Evolutionary conservation across 2,888 invertebrate species (phyloP), one percentile per base, ranked within the genome.

Genomic region (Noctua janthina): DNA sequence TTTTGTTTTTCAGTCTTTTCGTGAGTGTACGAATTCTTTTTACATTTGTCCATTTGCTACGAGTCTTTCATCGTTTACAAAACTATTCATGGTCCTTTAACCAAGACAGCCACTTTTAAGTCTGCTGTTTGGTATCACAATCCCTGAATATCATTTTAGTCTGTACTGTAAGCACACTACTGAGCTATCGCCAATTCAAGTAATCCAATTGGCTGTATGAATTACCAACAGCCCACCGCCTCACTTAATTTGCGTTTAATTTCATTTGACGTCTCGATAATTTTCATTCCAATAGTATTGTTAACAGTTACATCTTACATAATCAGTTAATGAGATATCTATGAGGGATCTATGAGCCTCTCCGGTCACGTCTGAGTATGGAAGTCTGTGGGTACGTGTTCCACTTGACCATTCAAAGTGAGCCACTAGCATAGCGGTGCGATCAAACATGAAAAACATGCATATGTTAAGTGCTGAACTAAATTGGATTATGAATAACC

Each of bases 351-450:
- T 20, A n/a, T 56, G 49, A 68, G 39, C 17, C 56, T 43, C 15
- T 43, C 51, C 59, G 56, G 78, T 72, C 72, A 83, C 78, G 75
- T 78, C n/a, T 15, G 20, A 69, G 35, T 15, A 66, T 64, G 54
- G 46, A 77, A 78, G 59, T 82, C 51, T 13, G 62, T 62, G 15
- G 15, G 59, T 20, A 74, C 78, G 74, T 83, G 71, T 78, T 54
- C 67, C 59, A 62, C 59, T 67, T 83, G 17, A 35, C 29, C 56
- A 73, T 73, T 73, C 64, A 70, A 39, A 73, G 67, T 56, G 43
- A 49, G 70, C n/a, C 7, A 17, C 8, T 4, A 59, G 20, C 64
- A 49, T n/a, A 54, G 54, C 56, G 51, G 8, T 15, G 11, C 43
- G 20, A 51, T 70, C 82, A 59, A 51, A 76, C 73, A 66, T 64